Evolutionary conservation across 2,797 vertebrate genomes (phyloP), one percentile per base, ranked within the genome.

Genomic region (Melanotaenia boesemani): DNA sequence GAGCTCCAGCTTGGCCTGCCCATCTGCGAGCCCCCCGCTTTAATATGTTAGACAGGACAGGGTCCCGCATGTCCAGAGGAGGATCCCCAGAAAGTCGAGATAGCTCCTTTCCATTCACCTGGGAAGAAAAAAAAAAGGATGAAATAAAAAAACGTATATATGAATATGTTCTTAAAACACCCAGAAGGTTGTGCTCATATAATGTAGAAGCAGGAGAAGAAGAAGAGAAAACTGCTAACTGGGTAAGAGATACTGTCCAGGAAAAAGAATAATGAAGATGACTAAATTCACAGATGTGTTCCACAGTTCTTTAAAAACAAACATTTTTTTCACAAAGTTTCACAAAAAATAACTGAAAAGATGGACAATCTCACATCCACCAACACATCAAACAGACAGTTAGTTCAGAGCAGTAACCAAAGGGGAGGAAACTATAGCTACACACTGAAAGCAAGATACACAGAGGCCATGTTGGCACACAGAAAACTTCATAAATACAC

Each of bases 51-150:
- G 96, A 88, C 76, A 96, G 95, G 13, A 93, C 83, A 0, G 95
- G 92, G 72, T 94, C 94, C 80, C 95, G 92, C 26, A 95, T 76
- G 85, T 96, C 96, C 78, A 94, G 85, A 48, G 95, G 88, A 89
- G 96, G 95, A 80, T 96, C 90, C 80, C 94, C 85, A 4, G 95
- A 95, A 56, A 96, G 95, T 46, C 89, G 92, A 0, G 95, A 92
- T 54, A 97, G 77, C 70, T 95, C 96, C 83, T 96, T 96, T 50
- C 96, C 93, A 54, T 95, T 95, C 39, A 97, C 94, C 94, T 97
- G 75, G 22, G 7, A 4, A 9, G 0, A 46, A 37, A 5, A 32
- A 54, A 28, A 30, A 6, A 22, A 4, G n/a, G 5, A 22, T n/a
- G n/a, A 4, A 3, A 13, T 22, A 10, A 13, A 52, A 24, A 20